Evolutionary conservation across 2,797 vertebrate genomes (phyloP).

Genomic region (Peromyscus attwateri): DNA sequence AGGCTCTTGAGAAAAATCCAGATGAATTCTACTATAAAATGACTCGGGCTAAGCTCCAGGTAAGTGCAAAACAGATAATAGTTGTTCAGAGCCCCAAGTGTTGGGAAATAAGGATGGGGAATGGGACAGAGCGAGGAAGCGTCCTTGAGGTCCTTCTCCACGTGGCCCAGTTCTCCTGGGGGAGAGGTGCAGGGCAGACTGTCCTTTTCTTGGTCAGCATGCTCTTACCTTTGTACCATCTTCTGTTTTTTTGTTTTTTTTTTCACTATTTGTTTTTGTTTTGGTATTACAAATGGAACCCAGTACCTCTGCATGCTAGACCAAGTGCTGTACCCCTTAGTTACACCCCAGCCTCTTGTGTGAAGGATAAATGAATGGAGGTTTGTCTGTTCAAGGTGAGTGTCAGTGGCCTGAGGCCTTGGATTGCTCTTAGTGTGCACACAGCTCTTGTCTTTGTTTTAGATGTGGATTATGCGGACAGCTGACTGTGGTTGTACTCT

Average conservation of each 20-base stretch:
- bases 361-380: background rate
- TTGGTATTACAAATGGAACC: background rate
- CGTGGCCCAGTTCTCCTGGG: constrained; percentile 1
- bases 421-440: background rate
- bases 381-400: background rate
- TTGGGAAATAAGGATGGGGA: background rate
- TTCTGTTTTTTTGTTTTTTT: background rate
- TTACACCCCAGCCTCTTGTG: background rate
- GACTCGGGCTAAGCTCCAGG: constrained; percentile 93
- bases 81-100: background rate
- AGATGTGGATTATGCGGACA: background rate
- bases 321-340: background rate
- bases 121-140: background rate
- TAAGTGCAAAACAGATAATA: constrained; percentile 79
- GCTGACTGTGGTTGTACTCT: constrained; percentile 50
- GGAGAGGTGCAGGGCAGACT: background rate
- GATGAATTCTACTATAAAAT: constrained; percentile 99
- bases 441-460: background rate
- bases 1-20: constrained; percentile 97
- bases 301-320: background rate
- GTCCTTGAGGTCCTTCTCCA: constrained; percentile 5
- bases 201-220: background rate
- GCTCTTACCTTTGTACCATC: background rate
- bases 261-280: background rate
- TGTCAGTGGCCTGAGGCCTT: background rate